phyloP scores from a whole-genome alignment of 2,113 vertebrate genomes.

The Helogale parvula region DNA sequence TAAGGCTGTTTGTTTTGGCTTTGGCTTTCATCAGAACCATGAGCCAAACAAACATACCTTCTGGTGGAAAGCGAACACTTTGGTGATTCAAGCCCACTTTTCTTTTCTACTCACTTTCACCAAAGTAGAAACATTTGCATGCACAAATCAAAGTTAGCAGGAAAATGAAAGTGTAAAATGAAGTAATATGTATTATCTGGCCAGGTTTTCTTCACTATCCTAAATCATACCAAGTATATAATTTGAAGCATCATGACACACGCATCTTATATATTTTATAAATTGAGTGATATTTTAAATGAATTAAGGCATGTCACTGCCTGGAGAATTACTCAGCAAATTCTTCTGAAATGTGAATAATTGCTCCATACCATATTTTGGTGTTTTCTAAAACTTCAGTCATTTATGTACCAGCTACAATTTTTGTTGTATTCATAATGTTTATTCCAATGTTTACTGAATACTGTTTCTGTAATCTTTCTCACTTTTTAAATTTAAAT shows the following conservation, averaged over 20 bases:
- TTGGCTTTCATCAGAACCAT: neutral
- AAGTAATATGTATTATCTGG: neutral
- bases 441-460: neutral
- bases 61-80: neutral
- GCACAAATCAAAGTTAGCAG: neutral
- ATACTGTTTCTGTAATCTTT: neutral
- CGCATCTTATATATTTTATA: neutral
- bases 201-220: neutral
- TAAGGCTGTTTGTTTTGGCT: neutral
- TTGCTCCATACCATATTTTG: neutral
- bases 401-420: neutral
- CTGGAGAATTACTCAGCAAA: neutral
- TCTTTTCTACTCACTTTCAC: neutral
- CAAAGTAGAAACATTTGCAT: slow-evolving; percentile 13
- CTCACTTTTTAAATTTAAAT: slow-evolving; percentile 9
- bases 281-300: slow-evolving; percentile 15
- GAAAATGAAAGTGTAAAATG: neutral
- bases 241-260: neutral
- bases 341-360: slow-evolving; percentile 20
- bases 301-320: neutral
- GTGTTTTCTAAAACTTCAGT: neutral
- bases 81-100: neutral
- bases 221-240: neutral
- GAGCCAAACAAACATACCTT: neutral
- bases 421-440: neutral